Evolutionary conservation across 2,797 vertebrate genomes (phyloP), one percentile per base, ranked within the genome.

Genomic region (Lophius americanus): DNA sequence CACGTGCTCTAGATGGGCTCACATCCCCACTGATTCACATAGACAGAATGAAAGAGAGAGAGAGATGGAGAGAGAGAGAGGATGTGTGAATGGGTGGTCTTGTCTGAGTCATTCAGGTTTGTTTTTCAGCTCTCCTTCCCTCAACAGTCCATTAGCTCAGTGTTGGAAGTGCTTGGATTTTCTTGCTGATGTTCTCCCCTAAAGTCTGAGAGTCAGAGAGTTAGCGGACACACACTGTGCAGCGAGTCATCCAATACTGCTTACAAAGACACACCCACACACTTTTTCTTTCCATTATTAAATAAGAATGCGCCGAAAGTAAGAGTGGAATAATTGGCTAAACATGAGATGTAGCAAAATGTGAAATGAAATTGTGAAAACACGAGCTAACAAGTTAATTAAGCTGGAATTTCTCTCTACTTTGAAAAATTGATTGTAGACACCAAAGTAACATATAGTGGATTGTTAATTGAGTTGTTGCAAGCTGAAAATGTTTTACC

Each of bases 131-230:
- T 81, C 80, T 73, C 85, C 23, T 23, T 87, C 88, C 81, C 84
- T 89, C 85, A 87, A 82, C 80, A 89, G 90, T 88, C 90, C 90
- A 91, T 91, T 90, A 86, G 85, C 83, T 90, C 84, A 80, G 87
- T 90, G 85, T 88, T 90, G 79, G 81, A 85, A 69, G 71, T 75
- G 77, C 82, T 85, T 78, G 81, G 90, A 86, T 88, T 88, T 91
- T 91, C 86, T 76, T 72, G 83, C 84, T 91, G 87, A 88, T 44
- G 10, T 9, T 42, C 86, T 87, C 86, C 64, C 84, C 84, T 73
- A 84, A 44, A 89, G 88, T 90, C 87, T 88, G 72, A 86, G 84
- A 88, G 86, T 75, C 80, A 76, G 82, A 83, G 81, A 88, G 23
- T 23, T 23, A 81, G 86, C 88, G 86, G 78, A 77, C 70, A 54